Evolutionary conservation across 2,113 vertebrate genomes (phyloP), one percentile per base, ranked within the genome.

Genomic region (Brevimyrus niger): DNA sequence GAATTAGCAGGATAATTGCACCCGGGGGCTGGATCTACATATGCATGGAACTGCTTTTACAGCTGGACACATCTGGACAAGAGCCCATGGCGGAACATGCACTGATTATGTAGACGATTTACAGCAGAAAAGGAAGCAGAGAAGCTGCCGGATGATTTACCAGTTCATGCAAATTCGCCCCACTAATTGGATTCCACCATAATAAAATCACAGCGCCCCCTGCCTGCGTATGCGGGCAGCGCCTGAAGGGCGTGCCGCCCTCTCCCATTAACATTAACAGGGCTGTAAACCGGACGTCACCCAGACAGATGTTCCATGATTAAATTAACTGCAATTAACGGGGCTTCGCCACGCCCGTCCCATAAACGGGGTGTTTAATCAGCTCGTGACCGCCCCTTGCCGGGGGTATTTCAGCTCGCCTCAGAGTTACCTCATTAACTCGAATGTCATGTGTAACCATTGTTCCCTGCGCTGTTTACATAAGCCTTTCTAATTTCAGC

Each of bases 241-340:
- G 0, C 2, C 4, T 23, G 13, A 53, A 8, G 4, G 35, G 51
- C 2, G 0, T 44, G 73, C 35, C 8, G 35, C 21, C 31, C 87
- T 35, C 87, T 35, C 65, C 47, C n/a, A 17, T 51, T 73, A 88
- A 35, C 87, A 51, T 76, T 17, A 48, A 55, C 27, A 21, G 47
- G 69, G 48, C 73, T 27, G 23, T 89, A 89, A 89, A 89, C 17
- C 27, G 13, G 3, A 69, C 27, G 48, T 86, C 47, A 89, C 69
- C 53, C 38, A 46, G 48, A 69, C 80, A 46, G 46, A 89, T 89
- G 89, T 69, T 53, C 83, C n/a, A 13, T 27, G 8, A 55, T 83
- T 13, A 53, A 73, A 50, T 58, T 89, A 82, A 27, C 48, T 7
- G 35, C 88, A 83, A 44, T 89, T 89, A 89, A 83, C 35, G n/a